These are phyloP conservation scores for Okamejei kenojei DNA, from an alignment of 2,797 vertebrate genomes.

Conservation along the genomic window DNA sequence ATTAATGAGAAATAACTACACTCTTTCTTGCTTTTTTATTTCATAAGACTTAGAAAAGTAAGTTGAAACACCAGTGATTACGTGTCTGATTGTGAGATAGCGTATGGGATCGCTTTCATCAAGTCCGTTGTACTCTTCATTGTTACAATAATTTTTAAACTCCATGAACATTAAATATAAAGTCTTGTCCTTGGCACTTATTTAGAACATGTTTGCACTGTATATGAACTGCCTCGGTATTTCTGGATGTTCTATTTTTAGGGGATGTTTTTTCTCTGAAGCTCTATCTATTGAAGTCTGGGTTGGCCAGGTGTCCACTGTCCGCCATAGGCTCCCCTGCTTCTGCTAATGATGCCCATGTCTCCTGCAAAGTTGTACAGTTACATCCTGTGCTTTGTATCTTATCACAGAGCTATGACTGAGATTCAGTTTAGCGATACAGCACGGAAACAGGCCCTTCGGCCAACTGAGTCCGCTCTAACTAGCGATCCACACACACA, in stretches of 20 bases:
- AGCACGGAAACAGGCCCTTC: too few species aligned
- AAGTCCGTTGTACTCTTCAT: not conserved
- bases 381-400: not conserved
- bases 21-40: not conserved
- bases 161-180: not conserved
- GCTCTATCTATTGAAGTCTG: not conserved
- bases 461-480: too few species aligned
- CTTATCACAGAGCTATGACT: not conserved
- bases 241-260: not conserved
- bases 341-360: too few species aligned
- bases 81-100: not conserved
- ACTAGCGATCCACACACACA: too few species aligned
- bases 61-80: not conserved
- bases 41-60: not conserved
- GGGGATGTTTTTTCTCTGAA: not conserved
- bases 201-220: not conserved
- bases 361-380: not conserved
- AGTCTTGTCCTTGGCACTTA: not conserved
- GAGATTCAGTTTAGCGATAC: too few species aligned
- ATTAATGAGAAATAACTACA: not conserved
- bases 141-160: not conserved
- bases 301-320: not conserved
- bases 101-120: not conserved
- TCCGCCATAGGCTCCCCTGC: not conserved
- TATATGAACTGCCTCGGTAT: not conserved